phyloP scores from a whole-genome alignment of 23 tunicate genomes.

The Ciona savignyi region DNA sequence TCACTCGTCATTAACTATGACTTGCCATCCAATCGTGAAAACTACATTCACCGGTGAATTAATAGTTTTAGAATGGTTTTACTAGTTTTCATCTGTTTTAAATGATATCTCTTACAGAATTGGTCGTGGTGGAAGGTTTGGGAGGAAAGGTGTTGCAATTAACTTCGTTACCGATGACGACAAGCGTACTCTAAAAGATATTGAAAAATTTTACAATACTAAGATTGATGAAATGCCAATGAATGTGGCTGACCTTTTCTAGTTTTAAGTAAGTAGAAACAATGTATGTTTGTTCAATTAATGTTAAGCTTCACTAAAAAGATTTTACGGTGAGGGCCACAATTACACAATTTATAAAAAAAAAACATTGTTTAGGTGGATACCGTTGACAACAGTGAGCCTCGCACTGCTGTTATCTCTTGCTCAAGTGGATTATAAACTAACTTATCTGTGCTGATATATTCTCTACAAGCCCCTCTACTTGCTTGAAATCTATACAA shows the following conservation, averaged over 20 bases:
- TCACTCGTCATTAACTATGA: constrained; percentile 96
- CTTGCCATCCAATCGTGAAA: constrained; percentile 96
- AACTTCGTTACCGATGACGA: constrained; percentile 93
- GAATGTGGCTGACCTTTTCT: constrained; percentile 92
- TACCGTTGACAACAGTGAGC: constrained; percentile 37
- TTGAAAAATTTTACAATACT: constrained; percentile 86
- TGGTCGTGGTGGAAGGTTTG: constrained; percentile 99
- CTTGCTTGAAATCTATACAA: neutral
- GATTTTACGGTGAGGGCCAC: too few relatives aligned
- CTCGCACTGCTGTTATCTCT: constrained; percentile 53
- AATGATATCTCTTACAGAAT: constrained; percentile 34
- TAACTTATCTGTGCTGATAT: neutral
- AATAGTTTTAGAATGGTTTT: too few relatives aligned
- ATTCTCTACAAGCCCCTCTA: too few relatives aligned
- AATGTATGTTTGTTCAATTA: neutral
- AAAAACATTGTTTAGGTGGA: constrained; percentile 21
- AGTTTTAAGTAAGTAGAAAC: constrained; percentile 32
- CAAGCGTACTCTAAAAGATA: constrained; percentile 64
- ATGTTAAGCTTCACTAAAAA: neutral
- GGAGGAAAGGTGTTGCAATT: constrained; percentile 92
- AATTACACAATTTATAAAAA: too few relatives aligned
- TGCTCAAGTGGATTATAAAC: neutral
- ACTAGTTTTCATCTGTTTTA: neutral
- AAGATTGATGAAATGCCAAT: constrained; percentile 91
- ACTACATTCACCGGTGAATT: constrained; percentile 80